Evolutionary conservation across 2,888 invertebrate species (phyloP), one percentile per base, ranked within the genome.

Genomic region (Amaurobius ferox): DNA sequence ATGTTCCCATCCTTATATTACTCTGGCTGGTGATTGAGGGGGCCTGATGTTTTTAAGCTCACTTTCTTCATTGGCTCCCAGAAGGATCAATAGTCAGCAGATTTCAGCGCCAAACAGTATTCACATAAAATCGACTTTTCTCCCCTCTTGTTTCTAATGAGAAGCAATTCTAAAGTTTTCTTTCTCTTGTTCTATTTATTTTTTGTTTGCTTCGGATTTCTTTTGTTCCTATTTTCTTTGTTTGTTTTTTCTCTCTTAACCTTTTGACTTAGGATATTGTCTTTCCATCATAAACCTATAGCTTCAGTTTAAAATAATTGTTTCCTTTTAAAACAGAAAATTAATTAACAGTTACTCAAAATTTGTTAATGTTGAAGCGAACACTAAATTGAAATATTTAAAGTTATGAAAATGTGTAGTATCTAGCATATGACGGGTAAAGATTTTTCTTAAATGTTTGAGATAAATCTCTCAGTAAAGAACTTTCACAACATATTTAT

Each of bases 101-200:
- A 71, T 83, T 76, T 77, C 76, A 48, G 81, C 81, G 40, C 66
- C 72, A 79, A 72, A 66, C 71, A 26, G 79, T 44, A 55, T 67
- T 55, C 83, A 71, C 77, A 71, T 83, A 66, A 83, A 83, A 77
- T 76, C 76, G 70, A 62, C 68, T 68, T 68, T 39, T 64, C 76
- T 70, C 30, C 76, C 48, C 61, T 71, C 71, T 71, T 71, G 62
- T 77, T 76, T 83, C 76, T 83, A 83, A 83, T 83, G 83, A 83
- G 76, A 83, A 77, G 83, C 83, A 77, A 77, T 83, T 83, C 83
- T 77, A 77, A 83, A 83, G 64, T 83, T 55, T 70, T 64, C 68
- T 44, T 71, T 64, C 68, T 61, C 39, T 48, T 71, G 73, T 68
- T 73, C 48, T 35, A 23, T 7, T 23, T 55, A 23, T 67, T 62